These are phyloP conservation scores for Drosophila truncata DNA, from an alignment of 1,140 invertebrate species.

Conservation along the genomic window DNA sequence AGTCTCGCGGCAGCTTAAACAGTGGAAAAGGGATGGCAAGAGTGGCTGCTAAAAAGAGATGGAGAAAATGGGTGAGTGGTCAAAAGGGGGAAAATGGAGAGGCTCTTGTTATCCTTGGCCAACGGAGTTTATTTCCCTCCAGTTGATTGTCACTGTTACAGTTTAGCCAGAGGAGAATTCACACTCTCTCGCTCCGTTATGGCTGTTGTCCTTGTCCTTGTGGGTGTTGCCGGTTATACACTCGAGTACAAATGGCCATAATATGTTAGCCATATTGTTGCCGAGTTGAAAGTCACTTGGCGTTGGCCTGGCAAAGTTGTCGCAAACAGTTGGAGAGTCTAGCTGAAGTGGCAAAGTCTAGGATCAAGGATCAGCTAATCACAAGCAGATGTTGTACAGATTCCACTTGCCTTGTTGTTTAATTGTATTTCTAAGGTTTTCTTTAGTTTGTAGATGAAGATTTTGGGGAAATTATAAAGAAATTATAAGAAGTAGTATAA, in stretches of 20 bases:
- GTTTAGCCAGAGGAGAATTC: slow-evolving; percentile 44
- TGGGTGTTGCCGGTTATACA: slow-evolving; percentile 41
- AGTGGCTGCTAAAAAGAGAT: background rate
- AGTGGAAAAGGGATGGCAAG: slow-evolving; percentile 12
- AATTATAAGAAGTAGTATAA: background rate
- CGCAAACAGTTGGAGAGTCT: slow-evolving; percentile 17
- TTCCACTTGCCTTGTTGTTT: background rate
- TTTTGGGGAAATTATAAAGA: background rate
- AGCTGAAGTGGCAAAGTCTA: slow-evolving; percentile 21
- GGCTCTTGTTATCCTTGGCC: slow-evolving; percentile 52
- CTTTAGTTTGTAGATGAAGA: background rate
- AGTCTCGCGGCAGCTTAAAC: slow-evolving; percentile 81
- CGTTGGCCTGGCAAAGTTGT: slow-evolving; percentile 30
- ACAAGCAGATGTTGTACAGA: background rate
- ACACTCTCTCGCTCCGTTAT: slow-evolving; percentile 12
- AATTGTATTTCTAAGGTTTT: background rate
- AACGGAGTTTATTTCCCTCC: slow-evolving; percentile 68
- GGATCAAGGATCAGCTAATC: slow-evolving; percentile 31
- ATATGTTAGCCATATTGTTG: slow-evolving; percentile 73
- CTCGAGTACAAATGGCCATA: slow-evolving; percentile 70
- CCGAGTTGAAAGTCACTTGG: slow-evolving; percentile 33
- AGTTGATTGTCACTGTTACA: slow-evolving; percentile 72
- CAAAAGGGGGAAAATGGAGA: background rate
- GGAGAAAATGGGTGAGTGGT: background rate
- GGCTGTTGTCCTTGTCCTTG: slow-evolving; percentile 10